Evolutionary conservation across 2,797 vertebrate genomes (phyloP), one percentile per base, ranked within the genome.

Genomic region (Clamator glandarius): DNA sequence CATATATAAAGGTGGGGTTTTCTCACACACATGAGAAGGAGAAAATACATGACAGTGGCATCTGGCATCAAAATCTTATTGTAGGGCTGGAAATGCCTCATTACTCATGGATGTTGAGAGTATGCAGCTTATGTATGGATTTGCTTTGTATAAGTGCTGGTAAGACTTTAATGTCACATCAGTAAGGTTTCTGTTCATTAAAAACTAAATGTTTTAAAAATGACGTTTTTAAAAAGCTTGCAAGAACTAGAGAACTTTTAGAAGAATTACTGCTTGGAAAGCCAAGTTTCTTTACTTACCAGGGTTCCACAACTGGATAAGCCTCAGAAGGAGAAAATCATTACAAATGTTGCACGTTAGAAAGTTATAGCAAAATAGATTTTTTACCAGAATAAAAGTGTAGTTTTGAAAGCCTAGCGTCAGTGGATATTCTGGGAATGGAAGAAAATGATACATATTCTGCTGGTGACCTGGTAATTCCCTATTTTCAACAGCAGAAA

Each of bases 1-100:
- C 57, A 79, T 89, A 54, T 85, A 92, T 89, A 95, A 96, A 95
- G 81, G 63, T 96, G 92, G 77, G 90, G 44, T 90, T 95, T 95
- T 95, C 92, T 93, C 96, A 94, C 92, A 96, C 90, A 72, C 35
- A 90, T 80, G 69, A 94, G 82, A 90, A 31, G 20, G 35, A 59
- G 55, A 95, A 92, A 95, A 90, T 77, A 89, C 79, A 77, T 77
- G 70, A 74, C 77, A 83, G 69, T 79, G 39, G 79, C 62, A 82
- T 61, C 82, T 74, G 59, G 73, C 73, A 64, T 84, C 57, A 89
- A 84, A 90, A 58, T 84, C 88, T 92, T 87, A 87, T 87, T 87
- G 81, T 82, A 73, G 48, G 15, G 17, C 63, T 74, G 79, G 66
- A 86, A 89, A 63, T 89, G 62, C 59, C 79, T 96, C 69, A 23